phyloP scores from a whole-genome alignment of 2,797 vertebrate genomes.

The Urocyon cinereoargenteus region DNA sequence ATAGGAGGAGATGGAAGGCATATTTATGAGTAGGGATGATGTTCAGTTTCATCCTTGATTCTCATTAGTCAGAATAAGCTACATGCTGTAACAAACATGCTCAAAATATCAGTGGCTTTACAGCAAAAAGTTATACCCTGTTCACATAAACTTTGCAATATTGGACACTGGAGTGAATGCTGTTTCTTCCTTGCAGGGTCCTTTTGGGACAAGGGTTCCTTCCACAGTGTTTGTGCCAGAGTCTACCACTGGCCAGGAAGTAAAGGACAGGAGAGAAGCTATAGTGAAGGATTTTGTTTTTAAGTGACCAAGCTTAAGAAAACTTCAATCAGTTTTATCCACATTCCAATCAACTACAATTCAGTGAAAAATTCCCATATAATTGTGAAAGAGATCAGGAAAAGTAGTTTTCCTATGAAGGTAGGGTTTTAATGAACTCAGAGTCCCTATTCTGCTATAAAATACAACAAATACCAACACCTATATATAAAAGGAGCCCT shows the following conservation, averaged over 20 bases:
- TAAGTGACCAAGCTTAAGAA: background rate
- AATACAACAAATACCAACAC: background rate
- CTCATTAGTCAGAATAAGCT: background rate
- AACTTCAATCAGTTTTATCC: background rate
- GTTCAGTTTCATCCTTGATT: background rate
- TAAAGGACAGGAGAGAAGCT: background rate
- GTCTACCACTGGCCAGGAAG: background rate
- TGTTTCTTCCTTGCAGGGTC: background rate
- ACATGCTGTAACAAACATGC: background rate
- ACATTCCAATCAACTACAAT: background rate
- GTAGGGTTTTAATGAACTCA: background rate
- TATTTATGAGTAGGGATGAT: background rate
- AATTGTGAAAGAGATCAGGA: background rate
- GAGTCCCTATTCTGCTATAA: background rate
- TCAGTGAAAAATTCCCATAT: background rate
- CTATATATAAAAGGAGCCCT: background rate
- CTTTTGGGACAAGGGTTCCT: background rate
- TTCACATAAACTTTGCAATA: background rate
- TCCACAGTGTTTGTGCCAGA: background rate
- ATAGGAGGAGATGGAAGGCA: background rate
- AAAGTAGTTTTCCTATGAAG: background rate
- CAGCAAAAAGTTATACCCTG: background rate
- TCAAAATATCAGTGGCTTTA: background rate
- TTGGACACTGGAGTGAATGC: background rate
- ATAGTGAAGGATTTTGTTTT: background rate